Base-by-base conservation (phyloP, 2,113 vertebrate genomes). In the Myxocyprinus asiaticus region DNA sequence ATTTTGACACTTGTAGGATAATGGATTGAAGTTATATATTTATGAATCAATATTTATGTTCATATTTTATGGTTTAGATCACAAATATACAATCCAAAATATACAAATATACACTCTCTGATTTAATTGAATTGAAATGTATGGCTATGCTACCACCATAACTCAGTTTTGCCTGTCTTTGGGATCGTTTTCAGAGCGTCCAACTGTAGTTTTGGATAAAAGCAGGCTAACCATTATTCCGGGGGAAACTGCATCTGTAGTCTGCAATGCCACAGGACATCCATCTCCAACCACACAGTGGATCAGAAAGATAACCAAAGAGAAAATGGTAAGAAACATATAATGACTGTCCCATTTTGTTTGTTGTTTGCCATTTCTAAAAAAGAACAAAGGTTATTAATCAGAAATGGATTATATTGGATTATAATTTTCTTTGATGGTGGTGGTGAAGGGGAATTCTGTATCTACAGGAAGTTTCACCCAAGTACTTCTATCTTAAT, bases 211-310 rank as follows among this genome's bases (percentile, higher is more conserved):
- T 5, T 55, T 88, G 53, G 87, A 84, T 14, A 59, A 47, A 8
- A 83, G 82, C 4, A 48, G 67, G 74, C 74, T 83, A 82, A 63
- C 4, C 0, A 83, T 88, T 5, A 55, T 12, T 2, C 70, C 82
- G 9, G 90, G 90, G 3, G 45, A 85, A 9, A 74, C 14, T 0
- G 80, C 86, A 2, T 86, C 86, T 48, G 88, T 94, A 59, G 80
- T 85, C 71, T 94, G 93, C 72, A 92, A 91, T 2, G 86, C 89
- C 59, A 89, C 90, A 0, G 92, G 93, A 11, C 80, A 91, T 82
- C 92, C 93, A 67, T 47, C 81, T 15, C 93, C 93, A 48, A 81
- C 85, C 64, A 77, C 91, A 0, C 68, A 88, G 82, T 94, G 92
- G 92, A 53, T 90, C 79, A 90, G 83, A 83, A 94, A 91, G 82